Evolutionary conservation across 2,797 vertebrate genomes (phyloP), one percentile per base, ranked within the genome.

Genomic region (Nannoperca obscura): DNA sequence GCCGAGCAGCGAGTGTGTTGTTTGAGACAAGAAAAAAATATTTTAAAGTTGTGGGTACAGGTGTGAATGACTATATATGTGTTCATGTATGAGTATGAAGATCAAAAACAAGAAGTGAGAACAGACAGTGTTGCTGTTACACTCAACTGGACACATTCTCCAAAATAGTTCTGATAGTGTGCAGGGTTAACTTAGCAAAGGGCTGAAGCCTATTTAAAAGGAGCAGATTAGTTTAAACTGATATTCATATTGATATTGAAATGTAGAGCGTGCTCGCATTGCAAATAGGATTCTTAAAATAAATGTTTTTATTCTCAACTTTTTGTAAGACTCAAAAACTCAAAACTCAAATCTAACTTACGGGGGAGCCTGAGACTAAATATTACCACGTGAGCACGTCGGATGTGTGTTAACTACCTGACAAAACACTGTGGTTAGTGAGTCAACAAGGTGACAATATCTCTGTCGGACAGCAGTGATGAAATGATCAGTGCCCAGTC

Each of bases 21-120:
- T 38, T 57, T 54, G 20, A 55, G 32, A 55, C 17, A 27, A 53
- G 42, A 47, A 1, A 34, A 52, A 49, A 34, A 9, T 0, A 34
- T n/a, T 59, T 22, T 34, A 34, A 20, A 3, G 27, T n/a, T 42
- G 54, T 85, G 19, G 14, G 50, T 30, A 20, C 61, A 83, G 65
- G 78, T 68, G 65, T 58, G 69, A 24, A 36, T 65, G 47, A 22
- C 22, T 36, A 0, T 4, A 5, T 5, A 42, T 55, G 24, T 44
- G 53, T 57, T 34, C 34, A 6, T n/a, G 19, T 17, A 1, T 46
- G 20, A 50, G 38, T 53, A 55, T 67, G 47, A 7, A 44, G 22
- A 22, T 15, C 15, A 32, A 38, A 52, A 66, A 3, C 3, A 52
- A 75, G 19, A 55, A 22, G 47, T 44, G 59, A 50, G 27, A 70